These are phyloP conservation scores for Artemisiospiza belli DNA, from an alignment of 2,113 vertebrate genomes.

Conservation along the genomic window DNA sequence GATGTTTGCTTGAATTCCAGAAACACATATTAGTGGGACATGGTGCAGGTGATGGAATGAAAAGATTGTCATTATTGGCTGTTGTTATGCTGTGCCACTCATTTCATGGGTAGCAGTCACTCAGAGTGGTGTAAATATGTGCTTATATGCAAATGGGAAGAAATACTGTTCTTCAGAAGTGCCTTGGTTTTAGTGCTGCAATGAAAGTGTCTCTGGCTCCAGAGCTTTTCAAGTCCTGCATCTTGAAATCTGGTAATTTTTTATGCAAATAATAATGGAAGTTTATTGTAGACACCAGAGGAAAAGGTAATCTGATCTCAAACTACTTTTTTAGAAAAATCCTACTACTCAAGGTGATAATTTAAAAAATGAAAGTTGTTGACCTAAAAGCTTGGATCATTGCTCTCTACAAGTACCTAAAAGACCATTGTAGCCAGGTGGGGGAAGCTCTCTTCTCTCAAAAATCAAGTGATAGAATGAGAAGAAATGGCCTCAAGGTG, in stretches of 20 bases:
- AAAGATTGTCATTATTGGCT: not conserved
- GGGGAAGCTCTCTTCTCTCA: not conserved
- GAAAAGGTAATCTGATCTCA: not conserved
- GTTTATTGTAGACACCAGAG: not conserved
- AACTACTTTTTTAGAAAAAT: not conserved
- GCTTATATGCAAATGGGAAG: not conserved
- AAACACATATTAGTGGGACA: not conserved
- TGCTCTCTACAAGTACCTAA: not conserved
- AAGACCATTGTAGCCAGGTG: fast-evolving
- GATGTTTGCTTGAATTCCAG: not conserved
- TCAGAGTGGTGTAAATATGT: not conserved
- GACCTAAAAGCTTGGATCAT: not conserved
- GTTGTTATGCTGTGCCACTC: not conserved
- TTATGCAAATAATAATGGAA: not conserved
- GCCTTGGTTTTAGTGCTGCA: not conserved
- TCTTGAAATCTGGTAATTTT: not conserved
- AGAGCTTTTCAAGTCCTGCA: not conserved
- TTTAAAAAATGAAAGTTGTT: not conserved
- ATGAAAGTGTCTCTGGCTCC: not conserved
- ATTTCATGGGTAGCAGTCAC: not conserved
- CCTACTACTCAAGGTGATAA: not conserved
- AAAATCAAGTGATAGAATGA: not conserved
- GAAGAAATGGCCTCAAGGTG: not conserved
- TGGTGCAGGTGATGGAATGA: not conserved
- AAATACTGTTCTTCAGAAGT: not conserved